These are phyloP conservation scores for Callorhinus ursinus DNA, from an alignment of 2,113 vertebrate species.

Conservation along the genomic window DNA sequence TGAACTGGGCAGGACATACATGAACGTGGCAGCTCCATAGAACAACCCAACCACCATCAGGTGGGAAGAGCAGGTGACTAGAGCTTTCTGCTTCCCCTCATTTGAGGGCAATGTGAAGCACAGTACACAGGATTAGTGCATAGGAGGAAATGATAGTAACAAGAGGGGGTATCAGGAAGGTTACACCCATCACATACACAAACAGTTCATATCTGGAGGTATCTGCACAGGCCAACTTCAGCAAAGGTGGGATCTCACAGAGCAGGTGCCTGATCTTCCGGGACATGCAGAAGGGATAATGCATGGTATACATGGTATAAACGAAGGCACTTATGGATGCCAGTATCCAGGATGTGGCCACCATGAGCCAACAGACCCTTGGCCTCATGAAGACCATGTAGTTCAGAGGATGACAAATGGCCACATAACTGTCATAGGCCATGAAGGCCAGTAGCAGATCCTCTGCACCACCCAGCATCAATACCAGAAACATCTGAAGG, in stretches of 20 bases:
- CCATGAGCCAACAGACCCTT: slow-evolving; percentile 54
- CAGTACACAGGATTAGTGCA: slow-evolving; percentile 62
- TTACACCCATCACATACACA: slow-evolving; percentile 67
- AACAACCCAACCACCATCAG: slow-evolving; percentile 77
- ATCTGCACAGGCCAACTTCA: slow-evolving; percentile 79
- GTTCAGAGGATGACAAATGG: slow-evolving; percentile 77
- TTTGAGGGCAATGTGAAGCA: slow-evolving; percentile 69
- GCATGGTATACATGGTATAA: slow-evolving; percentile 65
- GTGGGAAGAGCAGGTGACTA: slow-evolving; percentile 80
- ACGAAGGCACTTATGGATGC: slow-evolving; percentile 52
- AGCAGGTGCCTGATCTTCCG: slow-evolving; percentile 73
- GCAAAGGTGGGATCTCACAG: slow-evolving; percentile 76
- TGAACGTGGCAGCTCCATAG: slow-evolving; percentile 72
- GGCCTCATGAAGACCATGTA: slow-evolving; percentile 75
- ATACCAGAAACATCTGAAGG: slow-evolving; percentile 74
- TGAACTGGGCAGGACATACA: slow-evolving; percentile 76
- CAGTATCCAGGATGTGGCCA: slow-evolving; percentile 61
- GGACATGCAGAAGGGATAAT: slow-evolving; percentile 62
- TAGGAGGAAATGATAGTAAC: slow-evolving; percentile 69
- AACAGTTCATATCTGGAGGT: slow-evolving; percentile 65
- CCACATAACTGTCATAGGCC: slow-evolving; percentile 81
- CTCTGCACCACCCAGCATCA: slow-evolving; percentile 60
- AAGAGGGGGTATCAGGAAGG: slow-evolving; percentile 65
- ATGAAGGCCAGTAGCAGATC: slow-evolving; percentile 76
- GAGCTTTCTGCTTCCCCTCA: slow-evolving; percentile 75